These are phyloP conservation scores for Scaptomyza graminum DNA, from an alignment of 1,140 invertebrate species.

Conservation along the genomic window DNA sequence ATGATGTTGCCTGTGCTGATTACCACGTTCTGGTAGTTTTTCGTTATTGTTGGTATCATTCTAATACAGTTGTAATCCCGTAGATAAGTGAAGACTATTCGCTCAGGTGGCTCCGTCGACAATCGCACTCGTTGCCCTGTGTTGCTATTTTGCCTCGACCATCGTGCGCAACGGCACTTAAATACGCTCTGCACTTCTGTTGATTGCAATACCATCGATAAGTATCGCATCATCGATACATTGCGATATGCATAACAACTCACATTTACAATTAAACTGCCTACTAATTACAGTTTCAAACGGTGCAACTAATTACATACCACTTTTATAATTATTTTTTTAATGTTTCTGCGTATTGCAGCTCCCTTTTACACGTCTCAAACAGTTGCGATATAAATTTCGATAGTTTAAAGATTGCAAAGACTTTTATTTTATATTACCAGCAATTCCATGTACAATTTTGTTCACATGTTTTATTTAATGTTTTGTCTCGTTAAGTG, in stretches of 20 bases:
- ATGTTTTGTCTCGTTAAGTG: too few species aligned
- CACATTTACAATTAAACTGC: background rate
- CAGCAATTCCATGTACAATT: too few species aligned
- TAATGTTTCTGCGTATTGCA: too few species aligned
- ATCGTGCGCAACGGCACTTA: constrained; percentile 53
- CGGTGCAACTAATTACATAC: too few species aligned
- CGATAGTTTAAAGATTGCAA: too few species aligned
- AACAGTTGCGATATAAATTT: too few species aligned
- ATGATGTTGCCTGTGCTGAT: constrained; percentile 95
- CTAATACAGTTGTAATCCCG: background rate
- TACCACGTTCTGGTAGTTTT: constrained; percentile 83
- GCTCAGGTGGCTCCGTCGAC: constrained; percentile 43
- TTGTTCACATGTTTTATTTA: too few species aligned
- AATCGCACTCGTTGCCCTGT: constrained; percentile 37
- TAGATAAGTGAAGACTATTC: constrained; percentile 32
- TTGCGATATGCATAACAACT: background rate
- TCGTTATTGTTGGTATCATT: constrained; percentile 78
- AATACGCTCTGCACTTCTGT: constrained; percentile 46
- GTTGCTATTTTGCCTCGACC: constrained; percentile 42
- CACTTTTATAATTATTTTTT: too few species aligned
- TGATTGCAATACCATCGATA: background rate
- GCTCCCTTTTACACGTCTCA: too few species aligned
- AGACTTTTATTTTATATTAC: too few species aligned
- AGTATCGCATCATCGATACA: constrained; percentile 6
- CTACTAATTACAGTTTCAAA: too few species aligned